Evolutionary conservation across 2,113 vertebrate genomes (phyloP).

Genomic region (Leucopsar rothschildi): DNA sequence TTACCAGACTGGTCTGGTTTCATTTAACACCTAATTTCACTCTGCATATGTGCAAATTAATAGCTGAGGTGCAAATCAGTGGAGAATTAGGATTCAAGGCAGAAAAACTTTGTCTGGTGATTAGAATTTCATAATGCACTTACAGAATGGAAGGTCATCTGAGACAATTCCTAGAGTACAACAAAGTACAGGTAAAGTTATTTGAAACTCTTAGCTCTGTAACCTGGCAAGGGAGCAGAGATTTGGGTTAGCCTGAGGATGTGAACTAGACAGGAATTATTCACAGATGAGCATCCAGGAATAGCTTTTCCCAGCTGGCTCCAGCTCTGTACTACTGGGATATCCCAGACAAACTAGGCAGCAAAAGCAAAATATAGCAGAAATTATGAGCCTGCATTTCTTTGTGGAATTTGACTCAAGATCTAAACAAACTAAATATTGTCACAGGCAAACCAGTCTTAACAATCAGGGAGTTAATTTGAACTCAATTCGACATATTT

Average conservation of each 20-base stretch:
- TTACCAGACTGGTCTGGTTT: not conserved
- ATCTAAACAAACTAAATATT: not conserved
- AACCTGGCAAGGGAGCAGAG: not conserved
- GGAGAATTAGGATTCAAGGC: not conserved
- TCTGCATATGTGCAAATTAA: constrained; percentile 21
- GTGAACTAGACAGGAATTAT: not conserved
- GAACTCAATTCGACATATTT: not conserved
- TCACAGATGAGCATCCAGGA: not conserved
- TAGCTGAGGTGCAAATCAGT: not conserved
- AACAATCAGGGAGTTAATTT: not conserved
- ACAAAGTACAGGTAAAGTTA: not conserved
- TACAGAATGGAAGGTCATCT: not conserved
- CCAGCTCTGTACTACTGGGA: not conserved
- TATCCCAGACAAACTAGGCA: not conserved
- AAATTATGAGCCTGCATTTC: not conserved
- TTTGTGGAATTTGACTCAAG: not conserved
- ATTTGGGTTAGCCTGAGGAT: not conserved
- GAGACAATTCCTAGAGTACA: not conserved
- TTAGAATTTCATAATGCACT: not conserved
- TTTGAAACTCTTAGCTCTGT: not conserved
- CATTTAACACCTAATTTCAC: constrained; percentile 25
- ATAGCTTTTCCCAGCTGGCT: not conserved
- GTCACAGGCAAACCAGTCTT: not conserved
- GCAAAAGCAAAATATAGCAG: not conserved
- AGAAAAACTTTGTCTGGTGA: not conserved